These are phyloP conservation scores for Girardinus metallicus DNA, from an alignment of 2,797 vertebrate genomes.

Conservation along the genomic window DNA sequence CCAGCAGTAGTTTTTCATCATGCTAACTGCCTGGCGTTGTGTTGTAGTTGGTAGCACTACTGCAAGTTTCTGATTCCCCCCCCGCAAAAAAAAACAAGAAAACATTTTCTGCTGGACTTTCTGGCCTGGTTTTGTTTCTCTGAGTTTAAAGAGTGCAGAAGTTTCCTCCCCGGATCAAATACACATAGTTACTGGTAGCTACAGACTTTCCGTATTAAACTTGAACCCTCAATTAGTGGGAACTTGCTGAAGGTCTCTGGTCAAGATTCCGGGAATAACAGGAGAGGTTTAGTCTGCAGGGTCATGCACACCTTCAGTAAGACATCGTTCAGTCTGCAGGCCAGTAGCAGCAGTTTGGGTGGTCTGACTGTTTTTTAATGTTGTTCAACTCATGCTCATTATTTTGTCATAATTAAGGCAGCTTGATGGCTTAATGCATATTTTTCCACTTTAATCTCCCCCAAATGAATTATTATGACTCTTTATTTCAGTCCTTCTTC, in stretches of 20 bases:
- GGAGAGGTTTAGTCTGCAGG: background rate
- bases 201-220: background rate
- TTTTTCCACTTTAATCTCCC: background rate
- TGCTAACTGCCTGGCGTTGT: background rate
- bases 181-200: background rate
- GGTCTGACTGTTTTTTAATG: background rate
- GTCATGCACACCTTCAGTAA: background rate
- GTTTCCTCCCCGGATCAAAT: background rate
- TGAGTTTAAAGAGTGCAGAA: background rate
- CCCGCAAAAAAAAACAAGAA: background rate
- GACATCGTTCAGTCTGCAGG: background rate
- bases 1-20: background rate
- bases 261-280: background rate
- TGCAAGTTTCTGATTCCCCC: background rate
- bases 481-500: background rate
- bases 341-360: background rate
- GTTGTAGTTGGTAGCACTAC: background rate
- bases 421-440: background rate
- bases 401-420: background rate
- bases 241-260: background rate
- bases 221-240: background rate
- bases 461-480: background rate
- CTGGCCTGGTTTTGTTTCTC: background rate
- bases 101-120: background rate
- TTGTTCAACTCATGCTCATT: background rate